Evolutionary conservation across 2,797 vertebrate species (phyloP).

Genomic region (Sebastes miniatus): DNA sequence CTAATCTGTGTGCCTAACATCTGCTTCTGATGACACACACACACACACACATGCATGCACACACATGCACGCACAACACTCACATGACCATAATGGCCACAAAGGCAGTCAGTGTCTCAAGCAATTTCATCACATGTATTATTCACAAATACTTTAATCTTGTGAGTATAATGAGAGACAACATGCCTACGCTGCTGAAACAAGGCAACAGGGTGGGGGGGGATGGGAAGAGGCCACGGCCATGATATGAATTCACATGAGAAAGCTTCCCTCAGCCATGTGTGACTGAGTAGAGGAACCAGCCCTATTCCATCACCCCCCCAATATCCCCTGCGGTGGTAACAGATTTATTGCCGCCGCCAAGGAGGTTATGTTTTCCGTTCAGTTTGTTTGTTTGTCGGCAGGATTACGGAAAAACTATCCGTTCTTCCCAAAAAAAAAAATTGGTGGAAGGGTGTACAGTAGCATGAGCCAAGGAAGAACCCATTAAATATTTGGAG

Average conservation of each 20-base stretch:
- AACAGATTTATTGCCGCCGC: slow-evolving; percentile 37
- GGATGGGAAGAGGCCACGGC: slow-evolving; percentile 1
- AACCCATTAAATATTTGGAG: neutral
- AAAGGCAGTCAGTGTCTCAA: slow-evolving; percentile 20
- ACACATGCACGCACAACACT: neutral
- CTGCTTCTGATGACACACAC: slow-evolving; percentile 64
- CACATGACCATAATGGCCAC: neutral
- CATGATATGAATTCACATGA: slow-evolving; percentile 45
- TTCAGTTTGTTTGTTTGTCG: neutral
- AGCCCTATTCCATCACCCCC: neutral
- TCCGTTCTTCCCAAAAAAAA: neutral
- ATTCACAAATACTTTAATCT: slow-evolving; percentile 44
- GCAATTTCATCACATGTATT: slow-evolving; percentile 40
- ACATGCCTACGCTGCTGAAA: slow-evolving; percentile 8
- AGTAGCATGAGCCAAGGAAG: neutral
- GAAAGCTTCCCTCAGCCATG: slow-evolving; percentile 12
- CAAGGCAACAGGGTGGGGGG: neutral
- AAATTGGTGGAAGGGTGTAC: neutral
- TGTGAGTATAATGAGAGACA: slow-evolving; percentile 23
- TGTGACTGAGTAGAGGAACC: slow-evolving; percentile 22
- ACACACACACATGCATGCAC: neutral
- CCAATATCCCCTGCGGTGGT: slow-evolving; percentile 1
- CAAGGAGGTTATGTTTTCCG: neutral
- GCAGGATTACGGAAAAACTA: neutral
- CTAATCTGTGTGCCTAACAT: slow-evolving; percentile 76